Evolutionary conservation across 2,888 invertebrate species (phyloP).

Genomic region (Sympetrum striolatum): DNA sequence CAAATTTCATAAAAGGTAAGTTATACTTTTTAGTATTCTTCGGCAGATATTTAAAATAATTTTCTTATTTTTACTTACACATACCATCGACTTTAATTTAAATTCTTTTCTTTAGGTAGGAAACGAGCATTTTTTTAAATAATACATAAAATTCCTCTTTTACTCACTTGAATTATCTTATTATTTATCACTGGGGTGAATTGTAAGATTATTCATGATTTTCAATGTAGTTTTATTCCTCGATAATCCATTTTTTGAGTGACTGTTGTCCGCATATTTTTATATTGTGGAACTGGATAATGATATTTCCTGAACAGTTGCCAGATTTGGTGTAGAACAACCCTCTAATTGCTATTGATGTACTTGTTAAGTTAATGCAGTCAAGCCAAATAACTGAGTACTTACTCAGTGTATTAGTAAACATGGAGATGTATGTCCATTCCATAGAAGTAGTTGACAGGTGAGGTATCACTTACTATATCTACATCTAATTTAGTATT

Average conservation of each 20-base stretch:
- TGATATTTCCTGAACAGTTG: conserved; percentile 65
- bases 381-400: conserved; percentile 96
- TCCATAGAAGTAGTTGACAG: conserved; percentile 99
- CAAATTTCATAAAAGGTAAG: no score
- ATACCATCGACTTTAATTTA: no score
- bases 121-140: no score
- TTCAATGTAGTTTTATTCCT: no score
- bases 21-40: no score
- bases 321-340: conserved; percentile 97
- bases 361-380: conserved; percentile 88
- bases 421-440: conserved; percentile 98
- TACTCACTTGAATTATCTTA: no score
- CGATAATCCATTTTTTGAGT: background rate
- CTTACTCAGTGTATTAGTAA: conserved; percentile 92
- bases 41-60: background rate
- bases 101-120: no score
- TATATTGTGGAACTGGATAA: background rate
- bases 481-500: no score
- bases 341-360: conserved; percentile 94
- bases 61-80: background rate
- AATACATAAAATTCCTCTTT: no score
- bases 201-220: no score
- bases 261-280: background rate
- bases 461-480: conserved; percentile 55
- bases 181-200: no score